Evolutionary conservation across 35 echinoderm and acorn worm genomes (phyloP).

Genomic region (Heliocidaris tuberculata): DNA sequence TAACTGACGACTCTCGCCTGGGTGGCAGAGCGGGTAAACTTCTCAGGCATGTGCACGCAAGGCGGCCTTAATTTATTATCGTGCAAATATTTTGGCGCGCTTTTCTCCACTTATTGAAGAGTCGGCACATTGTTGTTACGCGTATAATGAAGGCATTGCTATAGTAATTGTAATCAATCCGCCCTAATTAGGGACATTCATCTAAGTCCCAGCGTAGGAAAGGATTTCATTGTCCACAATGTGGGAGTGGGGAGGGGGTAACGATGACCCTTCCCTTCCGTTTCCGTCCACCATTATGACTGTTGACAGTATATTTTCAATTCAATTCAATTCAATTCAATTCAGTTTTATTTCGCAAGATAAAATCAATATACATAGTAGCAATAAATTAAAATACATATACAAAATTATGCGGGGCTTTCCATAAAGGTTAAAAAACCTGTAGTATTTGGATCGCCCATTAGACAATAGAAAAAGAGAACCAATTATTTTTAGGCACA

Average conservation of each 20-base stretch:
- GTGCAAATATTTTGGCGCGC: background rate
- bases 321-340: too few species aligned
- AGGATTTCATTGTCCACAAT: background rate
- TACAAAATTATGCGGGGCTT: too few species aligned
- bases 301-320: background rate
- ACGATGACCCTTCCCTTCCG: background rate
- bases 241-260: background rate
- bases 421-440: too few species aligned
- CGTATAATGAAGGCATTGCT: background rate
- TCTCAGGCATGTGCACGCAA: background rate
- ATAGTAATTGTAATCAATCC: background rate
- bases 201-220: background rate
- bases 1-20: background rate
- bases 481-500: too few species aligned
- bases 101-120: background rate
- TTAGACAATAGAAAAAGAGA: too few species aligned
- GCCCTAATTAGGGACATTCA: background rate
- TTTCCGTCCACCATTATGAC: background rate
- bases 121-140: background rate
- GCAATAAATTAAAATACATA: too few species aligned
- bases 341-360: too few species aligned
- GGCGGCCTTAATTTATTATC: background rate
- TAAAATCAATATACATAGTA: too few species aligned
- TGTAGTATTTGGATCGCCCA: too few species aligned
- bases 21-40: background rate